A percentile compares a stretch with the other conserved stretches of the same genome.
These are phyloP conservation scores for Maniola jurtina DNA, from an alignment of 1,140 invertebrate genomes.

Conservation along the genomic window DNA sequence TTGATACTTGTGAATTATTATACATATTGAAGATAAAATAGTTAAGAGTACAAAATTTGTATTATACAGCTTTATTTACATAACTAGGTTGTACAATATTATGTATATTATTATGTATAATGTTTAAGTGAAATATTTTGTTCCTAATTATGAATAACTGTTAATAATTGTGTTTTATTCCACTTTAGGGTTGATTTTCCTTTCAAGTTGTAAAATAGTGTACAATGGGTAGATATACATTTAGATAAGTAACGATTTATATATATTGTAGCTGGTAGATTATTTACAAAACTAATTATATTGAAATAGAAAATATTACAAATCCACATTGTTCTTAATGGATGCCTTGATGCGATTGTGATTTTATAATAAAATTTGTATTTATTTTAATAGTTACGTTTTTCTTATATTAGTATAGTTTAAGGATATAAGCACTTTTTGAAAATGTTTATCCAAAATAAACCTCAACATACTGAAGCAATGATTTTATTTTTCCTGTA, in stretches of 20 bases:
- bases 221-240: slow-evolving; percentile 17
- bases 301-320: slow-evolving; percentile 17
- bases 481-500: neutral
- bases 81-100: no score
- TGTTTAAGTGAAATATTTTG: slow-evolving; percentile 21
- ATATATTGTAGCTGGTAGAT: neutral
- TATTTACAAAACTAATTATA: slow-evolving; percentile 28
- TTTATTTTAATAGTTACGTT: slow-evolving; percentile 56
- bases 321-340: slow-evolving; percentile 23
- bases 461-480: slow-evolving; percentile 40
- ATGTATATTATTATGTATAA: neutral
- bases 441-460: slow-evolving; percentile 52
- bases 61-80: slow-evolving; percentile 21
- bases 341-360: slow-evolving; percentile 56
- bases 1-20: neutral
- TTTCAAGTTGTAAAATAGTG: slow-evolving; percentile 19
- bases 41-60: slow-evolving; percentile 14
- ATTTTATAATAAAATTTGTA: slow-evolving; percentile 55
- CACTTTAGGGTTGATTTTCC: slow-evolving; percentile 11
- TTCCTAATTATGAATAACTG: slow-evolving; percentile 29
- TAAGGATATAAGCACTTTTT: slow-evolving; percentile 44
- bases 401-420: slow-evolving; percentile 31
- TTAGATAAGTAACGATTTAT: slow-evolving; percentile 10
- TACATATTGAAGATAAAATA: slow-evolving; percentile 14
- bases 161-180: neutral